Conservation (phyloP, 2,113 vertebrate genomes). For the Paracanthobrama guichenoti region DNA sequence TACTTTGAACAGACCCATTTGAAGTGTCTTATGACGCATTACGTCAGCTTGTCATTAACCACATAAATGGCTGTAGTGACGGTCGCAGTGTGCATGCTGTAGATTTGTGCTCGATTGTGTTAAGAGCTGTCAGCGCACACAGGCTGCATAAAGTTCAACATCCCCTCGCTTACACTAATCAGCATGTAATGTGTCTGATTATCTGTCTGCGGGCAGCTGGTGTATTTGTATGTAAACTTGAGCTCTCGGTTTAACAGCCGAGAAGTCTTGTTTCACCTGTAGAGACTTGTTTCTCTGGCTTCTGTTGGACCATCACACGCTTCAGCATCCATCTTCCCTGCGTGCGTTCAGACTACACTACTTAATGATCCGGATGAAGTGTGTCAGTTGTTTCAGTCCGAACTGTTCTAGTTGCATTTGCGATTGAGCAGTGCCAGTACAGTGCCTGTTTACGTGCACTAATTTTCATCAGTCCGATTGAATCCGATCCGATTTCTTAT, state of each 20-base stretch:
- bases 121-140: background rate
- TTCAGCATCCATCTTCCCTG: background rate
- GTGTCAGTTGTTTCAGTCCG: background rate
- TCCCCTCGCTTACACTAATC: background rate
- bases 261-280: background rate
- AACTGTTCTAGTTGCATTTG: background rate
- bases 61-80: background rate
- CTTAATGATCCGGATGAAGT: background rate
- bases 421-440: background rate
- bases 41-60: background rate
- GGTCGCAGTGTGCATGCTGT: background rate
- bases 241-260: background rate
- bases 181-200: constrained; percentile 5
- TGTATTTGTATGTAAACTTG: background rate
- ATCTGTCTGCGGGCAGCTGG: background rate
- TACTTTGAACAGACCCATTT: background rate
- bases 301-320: background rate
- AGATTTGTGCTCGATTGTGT: background rate
- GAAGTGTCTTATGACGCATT: too few relatives aligned
- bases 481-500: too few relatives aligned
- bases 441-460: too few relatives aligned
- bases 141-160: background rate
- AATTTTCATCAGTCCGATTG: too few relatives aligned
- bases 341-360: background rate
- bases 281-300: constrained; percentile 13